These are phyloP conservation scores for Potamarius usumacintae DNA, from an alignment of 2,113 vertebrate species.

Conservation along the genomic window DNA sequence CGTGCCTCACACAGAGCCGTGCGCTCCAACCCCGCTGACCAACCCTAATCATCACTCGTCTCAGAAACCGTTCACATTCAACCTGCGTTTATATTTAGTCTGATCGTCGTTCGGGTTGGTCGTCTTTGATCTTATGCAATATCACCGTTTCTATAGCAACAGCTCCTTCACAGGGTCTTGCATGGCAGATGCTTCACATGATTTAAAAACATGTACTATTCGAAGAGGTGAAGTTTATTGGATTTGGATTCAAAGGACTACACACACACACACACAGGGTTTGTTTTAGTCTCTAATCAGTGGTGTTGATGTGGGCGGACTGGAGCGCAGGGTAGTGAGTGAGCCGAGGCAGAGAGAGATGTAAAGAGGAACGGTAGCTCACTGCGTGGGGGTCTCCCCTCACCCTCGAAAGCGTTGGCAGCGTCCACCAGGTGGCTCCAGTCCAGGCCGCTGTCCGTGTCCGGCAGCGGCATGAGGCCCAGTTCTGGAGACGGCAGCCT, in stretches of 20 bases:
- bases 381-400: slow-evolving; percentile 65
- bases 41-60: neutral
- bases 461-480: slow-evolving; percentile 94
- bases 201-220: too few relatives aligned
- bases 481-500: slow-evolving; percentile 85
- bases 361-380: slow-evolving; percentile 24
- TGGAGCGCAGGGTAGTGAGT: slow-evolving; percentile 15
- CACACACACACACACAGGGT: too few relatives aligned
- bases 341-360: neutral
- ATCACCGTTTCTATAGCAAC: neutral
- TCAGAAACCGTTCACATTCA: neutral
- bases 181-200: too few relatives aligned
- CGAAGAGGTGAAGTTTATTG: too few relatives aligned
- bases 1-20: neutral
- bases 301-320: neutral
- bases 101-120: neutral
- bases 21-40: slow-evolving; percentile 10
- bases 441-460: slow-evolving; percentile 79
- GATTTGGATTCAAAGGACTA: neutral
- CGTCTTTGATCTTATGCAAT: neutral
- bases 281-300: neutral
- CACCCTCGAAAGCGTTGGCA: slow-evolving; percentile 93
- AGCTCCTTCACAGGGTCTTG: neutral
- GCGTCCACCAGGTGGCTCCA: slow-evolving; percentile 98
- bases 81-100: neutral